These are phyloP conservation scores for Ptychodera flava DNA, from an alignment of 35 echinoderm and acorn worm species.

Conservation along the genomic window DNA sequence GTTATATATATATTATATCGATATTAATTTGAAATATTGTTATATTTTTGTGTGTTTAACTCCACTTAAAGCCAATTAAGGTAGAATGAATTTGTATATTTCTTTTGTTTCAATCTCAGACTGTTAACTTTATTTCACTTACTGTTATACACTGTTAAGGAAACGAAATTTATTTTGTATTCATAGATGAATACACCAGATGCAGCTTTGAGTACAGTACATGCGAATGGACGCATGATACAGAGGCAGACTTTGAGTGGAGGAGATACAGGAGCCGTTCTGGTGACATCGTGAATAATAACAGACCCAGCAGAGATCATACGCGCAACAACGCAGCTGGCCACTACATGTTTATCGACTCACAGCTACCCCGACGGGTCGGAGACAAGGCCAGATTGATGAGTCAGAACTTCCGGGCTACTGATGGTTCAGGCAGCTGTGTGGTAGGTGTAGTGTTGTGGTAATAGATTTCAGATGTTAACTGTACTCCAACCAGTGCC, in stretches of 20 bases:
- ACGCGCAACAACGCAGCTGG: slow-evolving; percentile 27
- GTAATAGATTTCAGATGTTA: too few species aligned
- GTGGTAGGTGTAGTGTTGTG: neutral
- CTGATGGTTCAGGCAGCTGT: neutral
- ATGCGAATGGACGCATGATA: slow-evolving; percentile 19
- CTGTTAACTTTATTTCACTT: too few species aligned
- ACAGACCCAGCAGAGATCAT: slow-evolving; percentile 61
- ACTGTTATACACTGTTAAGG: too few species aligned
- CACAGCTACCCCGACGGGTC: neutral
- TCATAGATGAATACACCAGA: slow-evolving; percentile 9
- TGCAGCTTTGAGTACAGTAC: slow-evolving; percentile 57
- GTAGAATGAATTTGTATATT: too few species aligned
- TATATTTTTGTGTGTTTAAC: too few species aligned
- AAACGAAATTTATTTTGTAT: neutral
- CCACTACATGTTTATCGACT: slow-evolving; percentile 32
- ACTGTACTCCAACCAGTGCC: too few species aligned
- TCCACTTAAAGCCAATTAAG: too few species aligned
- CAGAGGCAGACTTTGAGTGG: slow-evolving; percentile 30
- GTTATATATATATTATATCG: too few species aligned
- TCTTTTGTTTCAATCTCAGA: too few species aligned
- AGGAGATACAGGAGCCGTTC: slow-evolving; percentile 7
- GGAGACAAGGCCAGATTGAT: slow-evolving; percentile 12
- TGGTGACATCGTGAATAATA: neutral
- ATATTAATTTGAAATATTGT: too few species aligned
- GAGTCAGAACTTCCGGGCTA: neutral